Evolutionary conservation across 2,888 invertebrate species (phyloP), one percentile per base, ranked within the genome.

Genomic region (Dryococelus australis): DNA sequence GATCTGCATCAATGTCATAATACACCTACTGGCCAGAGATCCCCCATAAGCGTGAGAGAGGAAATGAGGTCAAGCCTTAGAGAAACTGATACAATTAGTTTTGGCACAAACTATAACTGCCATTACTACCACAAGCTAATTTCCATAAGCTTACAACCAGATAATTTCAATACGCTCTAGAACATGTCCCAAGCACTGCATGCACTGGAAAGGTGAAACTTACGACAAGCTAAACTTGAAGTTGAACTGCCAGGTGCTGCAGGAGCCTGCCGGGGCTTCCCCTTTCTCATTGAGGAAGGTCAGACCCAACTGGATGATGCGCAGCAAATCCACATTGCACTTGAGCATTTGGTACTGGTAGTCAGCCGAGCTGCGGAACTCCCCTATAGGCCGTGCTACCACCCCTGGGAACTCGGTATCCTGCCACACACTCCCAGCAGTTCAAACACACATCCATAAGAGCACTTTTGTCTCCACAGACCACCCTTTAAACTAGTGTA

Each of bases 381-480:
- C 98, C 86, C 99, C 99, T 90, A 99, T 97, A 0, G 99, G 99
- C 88, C 99, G 94, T n/a, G 99, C 99, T 27, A 98, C 98, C 43
- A 99, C 98, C 86, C 99, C 99, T 5, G 99, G 99, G 93, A 99
- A 99, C 93, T 99, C 99, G 35, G 99, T 99, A 92, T 99, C 99
- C 99, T 83, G 83, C 43, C 65, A 65, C 65, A 65, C 20, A 9
- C 24, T 65, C 65, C 65, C n/a, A n/a, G 24, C 47, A 47, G 47
- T 47, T 47, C 47, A 47, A 10, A 16, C 47, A 47, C 16, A 16
- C 47, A 47, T 16, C 10, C 47, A 47, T 16, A 47, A 1, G 16
- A 16, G 10, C 47, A 47, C 35, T 35, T 35, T 1, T 3, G 35
- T 35, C 35, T 35, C 35, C 35, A 35, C 35, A 35, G 35, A 35